Base-by-base conservation (phyloP, 2,113 vertebrate genomes). In the Toxostoma redivivum region DNA sequence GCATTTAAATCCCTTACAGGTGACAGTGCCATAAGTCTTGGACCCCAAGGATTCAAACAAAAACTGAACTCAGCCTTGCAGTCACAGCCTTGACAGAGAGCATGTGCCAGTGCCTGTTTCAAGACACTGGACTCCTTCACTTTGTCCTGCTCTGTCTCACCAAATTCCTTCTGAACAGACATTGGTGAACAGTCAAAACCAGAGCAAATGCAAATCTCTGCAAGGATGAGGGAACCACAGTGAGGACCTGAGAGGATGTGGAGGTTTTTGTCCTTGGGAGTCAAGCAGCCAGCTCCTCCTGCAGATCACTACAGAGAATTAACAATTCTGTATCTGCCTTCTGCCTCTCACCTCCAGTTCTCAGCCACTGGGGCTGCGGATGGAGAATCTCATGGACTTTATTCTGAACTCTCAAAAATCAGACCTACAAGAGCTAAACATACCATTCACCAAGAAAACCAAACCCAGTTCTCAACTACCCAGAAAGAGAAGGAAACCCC, bases 101-200 rank as follows among this genome's bases (percentile, higher is more conserved):
- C 0, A 0, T 3, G 6, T 5, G 1, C 37, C 12, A 4, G 15
- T 1, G 18, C 35, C 40, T 48, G 45, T 35, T 11, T 23, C 21
- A 47, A 21, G 2, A 3, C 14, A 10, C 0, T 13, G 14, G 9
- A 3, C 14, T 18, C 21, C 2, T 5, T 24, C 23, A 14, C 74
- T 45, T 86, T 38, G 27, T n/a, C 48, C 50, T 37, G 69, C 42
- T 23, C 11, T 3, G 0, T 18, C 69, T 33, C 60, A 9, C 31
- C 54, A 5, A 12, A 15, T 28, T n/a, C 37, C n/a, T 38, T 42
- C 81, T 10, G 38, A 54, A 5, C n/a, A 25, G 45, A 15, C 20
- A 4, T 1, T 1, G 1, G 4, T 5, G 15, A 58, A 7, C 0
- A 27, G 22, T 5, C 57, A n/a, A 67, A 74, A 35, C 11, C 37